phyloP scores from a whole-genome alignment of 2,113 vertebrate species.

The Patagioenas fasciata region DNA sequence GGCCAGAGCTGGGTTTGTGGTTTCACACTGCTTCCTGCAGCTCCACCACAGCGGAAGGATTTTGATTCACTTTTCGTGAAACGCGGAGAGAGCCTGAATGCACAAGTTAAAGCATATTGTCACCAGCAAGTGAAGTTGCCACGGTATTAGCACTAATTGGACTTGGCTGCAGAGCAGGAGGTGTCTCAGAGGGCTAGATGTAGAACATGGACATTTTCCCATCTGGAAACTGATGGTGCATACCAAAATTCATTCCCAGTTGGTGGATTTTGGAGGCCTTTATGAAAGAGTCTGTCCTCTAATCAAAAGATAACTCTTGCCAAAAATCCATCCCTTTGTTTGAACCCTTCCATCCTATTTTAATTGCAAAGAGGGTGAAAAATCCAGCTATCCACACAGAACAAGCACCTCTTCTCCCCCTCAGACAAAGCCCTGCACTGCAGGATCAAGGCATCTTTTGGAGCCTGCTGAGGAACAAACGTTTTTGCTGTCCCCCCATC shows the following conservation, averaged over 20 bases:
- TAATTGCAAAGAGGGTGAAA: background rate
- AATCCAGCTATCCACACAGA: background rate
- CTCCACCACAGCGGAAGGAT: background rate
- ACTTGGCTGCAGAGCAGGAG: constrained; percentile 37
- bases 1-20: background rate
- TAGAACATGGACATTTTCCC: constrained; percentile 50
- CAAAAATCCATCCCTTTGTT: constrained; percentile 1
- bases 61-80: background rate
- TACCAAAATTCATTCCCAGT: constrained; percentile 49
- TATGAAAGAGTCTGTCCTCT: constrained; percentile 14
- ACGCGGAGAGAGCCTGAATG: background rate
- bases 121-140: constrained; percentile 43
- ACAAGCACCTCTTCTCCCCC: background rate
- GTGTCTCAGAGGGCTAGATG: constrained; percentile 55
- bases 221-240: constrained; percentile 37
- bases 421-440: background rate
- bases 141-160: constrained; percentile 42
- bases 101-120: constrained; percentile 43
- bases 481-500: background rate
- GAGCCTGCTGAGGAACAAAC: background rate
- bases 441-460: background rate
- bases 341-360: constrained; percentile 1
- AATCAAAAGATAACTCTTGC: constrained; percentile 19
- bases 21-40: background rate
- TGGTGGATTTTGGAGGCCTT: constrained; percentile 41